A percentile compares a stretch with the other conserved stretches of the same genome.
phyloP scores from a whole-genome alignment of 2,888 invertebrate species.

The Pyralis farinalis region DNA sequence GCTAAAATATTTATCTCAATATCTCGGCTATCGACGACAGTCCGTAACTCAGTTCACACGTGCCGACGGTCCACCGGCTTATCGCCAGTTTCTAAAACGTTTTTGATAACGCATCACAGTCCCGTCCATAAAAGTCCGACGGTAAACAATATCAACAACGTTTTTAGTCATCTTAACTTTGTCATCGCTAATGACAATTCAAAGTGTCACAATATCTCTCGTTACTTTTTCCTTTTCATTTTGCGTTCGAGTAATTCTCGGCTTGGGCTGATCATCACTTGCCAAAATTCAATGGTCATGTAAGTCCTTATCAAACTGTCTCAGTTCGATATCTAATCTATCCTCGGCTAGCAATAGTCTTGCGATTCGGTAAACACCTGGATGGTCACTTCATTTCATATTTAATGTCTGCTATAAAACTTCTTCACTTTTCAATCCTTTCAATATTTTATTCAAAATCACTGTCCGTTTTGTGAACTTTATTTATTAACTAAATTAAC shows the following conservation, averaged over 20 bases:
- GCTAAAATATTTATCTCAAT: conserved; percentile 62
- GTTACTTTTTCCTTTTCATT: conserved; percentile 78
- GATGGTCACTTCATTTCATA: conserved; percentile 49
- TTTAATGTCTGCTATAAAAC: conserved; percentile 42
- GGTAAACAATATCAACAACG: conserved; percentile 41
- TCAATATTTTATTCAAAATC: conserved; percentile 32
- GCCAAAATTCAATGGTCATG: conserved; percentile 63
- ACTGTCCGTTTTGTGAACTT: conserved; percentile 41
- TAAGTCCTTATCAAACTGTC: conserved; percentile 67
- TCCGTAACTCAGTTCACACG: conserved; percentile 69
- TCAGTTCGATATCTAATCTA: conserved; percentile 71
- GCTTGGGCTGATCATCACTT: conserved; percentile 48
- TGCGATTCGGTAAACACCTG: conserved; percentile 47
- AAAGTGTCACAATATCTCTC: conserved; percentile 23
- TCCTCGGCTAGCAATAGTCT: conserved; percentile 68
- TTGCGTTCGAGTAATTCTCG: conserved; percentile 46
- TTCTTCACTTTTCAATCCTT: conserved; percentile 60
- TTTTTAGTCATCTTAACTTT: conserved; percentile 60
- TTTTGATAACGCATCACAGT: conserved; percentile 67
- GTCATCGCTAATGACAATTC: conserved; percentile 43
- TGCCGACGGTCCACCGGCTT: conserved; percentile 73
- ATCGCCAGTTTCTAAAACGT: conserved; percentile 61
- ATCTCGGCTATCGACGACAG: conserved; percentile 56
- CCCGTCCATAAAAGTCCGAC: conserved; percentile 61
- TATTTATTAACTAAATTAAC: conserved; percentile 28